Evolutionary conservation across 2,888 invertebrate genomes (phyloP).

Genomic region (Rotaria magnacalcarata): DNA sequence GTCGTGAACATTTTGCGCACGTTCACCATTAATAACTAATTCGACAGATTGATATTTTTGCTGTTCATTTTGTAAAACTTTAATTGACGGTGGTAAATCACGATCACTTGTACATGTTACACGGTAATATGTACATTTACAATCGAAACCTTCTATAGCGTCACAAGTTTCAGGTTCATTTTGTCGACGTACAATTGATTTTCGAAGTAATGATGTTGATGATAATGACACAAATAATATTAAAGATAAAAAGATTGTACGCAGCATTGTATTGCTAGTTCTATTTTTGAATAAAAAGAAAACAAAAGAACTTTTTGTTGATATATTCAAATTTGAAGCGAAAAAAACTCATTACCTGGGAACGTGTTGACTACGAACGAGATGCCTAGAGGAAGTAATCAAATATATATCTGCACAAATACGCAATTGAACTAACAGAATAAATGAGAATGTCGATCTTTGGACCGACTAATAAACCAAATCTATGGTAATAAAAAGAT

Average conservation of each 20-base stretch:
- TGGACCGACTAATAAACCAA: background rate
- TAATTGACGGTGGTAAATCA: background rate
- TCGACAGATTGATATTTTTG: slow-evolving; percentile 13
- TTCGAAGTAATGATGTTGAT: slow-evolving; percentile 7
- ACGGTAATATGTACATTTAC: background rate
- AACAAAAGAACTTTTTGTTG: too few relatives aligned
- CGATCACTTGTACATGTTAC: slow-evolving; percentile 10
- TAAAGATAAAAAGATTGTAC: background rate
- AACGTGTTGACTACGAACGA: background rate
- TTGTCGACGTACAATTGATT: background rate
- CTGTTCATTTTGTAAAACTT: background rate
- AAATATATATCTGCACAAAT: slow-evolving; percentile 11
- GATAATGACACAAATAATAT: background rate
- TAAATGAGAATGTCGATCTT: background rate
- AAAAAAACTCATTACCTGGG: too few relatives aligned
- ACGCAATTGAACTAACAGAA: background rate
- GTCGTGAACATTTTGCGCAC: background rate
- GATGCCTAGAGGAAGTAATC: background rate
- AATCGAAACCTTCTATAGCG: slow-evolving; percentile 8
- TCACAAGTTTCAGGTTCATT: background rate
- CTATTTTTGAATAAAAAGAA: background rate
- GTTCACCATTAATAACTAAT: slow-evolving; percentile 6
- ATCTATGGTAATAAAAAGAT: background rate
- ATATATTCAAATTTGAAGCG: too few relatives aligned
- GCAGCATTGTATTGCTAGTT: background rate